Evolutionary conservation across 2,888 invertebrate species (phyloP).

Genomic region (Ommatoiulus sabulosus): DNA sequence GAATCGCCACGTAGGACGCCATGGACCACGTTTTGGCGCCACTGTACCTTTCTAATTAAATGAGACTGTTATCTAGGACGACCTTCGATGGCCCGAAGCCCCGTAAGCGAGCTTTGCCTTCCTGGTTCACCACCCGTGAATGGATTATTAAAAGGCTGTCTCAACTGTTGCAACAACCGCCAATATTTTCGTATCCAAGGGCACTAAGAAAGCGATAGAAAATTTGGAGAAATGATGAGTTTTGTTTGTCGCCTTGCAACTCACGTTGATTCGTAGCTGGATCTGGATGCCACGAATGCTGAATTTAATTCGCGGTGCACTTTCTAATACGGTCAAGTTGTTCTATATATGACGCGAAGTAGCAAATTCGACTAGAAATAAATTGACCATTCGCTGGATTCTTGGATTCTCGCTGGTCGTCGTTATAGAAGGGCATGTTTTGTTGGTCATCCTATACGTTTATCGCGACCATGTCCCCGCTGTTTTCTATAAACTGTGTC

Average conservation of each 20-base stretch:
- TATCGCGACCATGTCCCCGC: too few species aligned
- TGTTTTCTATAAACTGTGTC: too few species aligned
- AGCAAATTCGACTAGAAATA: too few species aligned
- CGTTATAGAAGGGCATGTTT: too few species aligned
- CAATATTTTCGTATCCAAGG: neutral
- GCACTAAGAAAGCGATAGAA: neutral
- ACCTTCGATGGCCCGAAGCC: slow-evolving; percentile 24
- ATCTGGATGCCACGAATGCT: too few species aligned
- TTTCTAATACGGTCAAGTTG: too few species aligned
- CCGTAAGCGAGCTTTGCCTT: neutral
- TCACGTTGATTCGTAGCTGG: neutral
- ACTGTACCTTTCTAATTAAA: neutral
- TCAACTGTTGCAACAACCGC: neutral
- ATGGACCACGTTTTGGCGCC: neutral
- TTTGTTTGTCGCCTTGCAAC: neutral
- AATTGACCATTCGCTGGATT: too few species aligned
- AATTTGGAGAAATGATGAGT: neutral
- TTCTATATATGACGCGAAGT: too few species aligned
- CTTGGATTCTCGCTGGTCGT: too few species aligned
- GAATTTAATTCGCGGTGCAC: too few species aligned
- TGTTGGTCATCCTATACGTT: too few species aligned
- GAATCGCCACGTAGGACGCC: neutral
- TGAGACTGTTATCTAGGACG: slow-evolving; percentile 1
- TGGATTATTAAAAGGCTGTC: slow-evolving; percentile 15
- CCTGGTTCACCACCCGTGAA: slow-evolving; percentile 40